Base-by-base conservation (phyloP, 2,797 vertebrate species). In the Microcaecilia unicolor region DNA sequence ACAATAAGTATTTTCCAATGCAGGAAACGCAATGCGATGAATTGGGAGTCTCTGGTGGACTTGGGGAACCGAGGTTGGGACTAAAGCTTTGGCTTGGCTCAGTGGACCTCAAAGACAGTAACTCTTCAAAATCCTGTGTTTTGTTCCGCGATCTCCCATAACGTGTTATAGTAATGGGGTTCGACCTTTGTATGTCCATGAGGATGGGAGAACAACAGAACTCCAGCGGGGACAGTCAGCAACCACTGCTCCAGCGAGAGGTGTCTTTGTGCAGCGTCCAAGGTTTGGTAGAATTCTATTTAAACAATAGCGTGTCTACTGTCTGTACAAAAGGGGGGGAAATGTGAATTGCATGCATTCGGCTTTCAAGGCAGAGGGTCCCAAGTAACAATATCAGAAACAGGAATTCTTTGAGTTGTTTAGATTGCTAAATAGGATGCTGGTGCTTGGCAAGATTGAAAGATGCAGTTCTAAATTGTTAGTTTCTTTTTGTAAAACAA, bases 151-250 rank as follows among this genome's bases (percentile, higher is more conserved):
- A 86, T 89, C 93, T 86, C 82, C 93, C 95, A 97, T 98, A 92
- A 69, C 92, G 90, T 74, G 92, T 85, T 86, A 98, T 99, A 74
- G 90, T 89, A 84, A 99, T 99, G 68, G 96, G 95, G 88, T 87
- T 92, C 69, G 96, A 99, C 81, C 96, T 93, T 87, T 93, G 96
- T 93, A 98, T 93, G 95, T 95, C 98, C 95, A 98, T 99, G 89
- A 84, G 92, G 90, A 89, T 91, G 64, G 70, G 83, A 76, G 78
- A 51, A 70, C 55, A 53, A 57, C 63, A 61, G 48, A 58, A 62
- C 50, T 43, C 62, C 36, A 60, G 41, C 37, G n/a, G 67, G 56
- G 48, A 59, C 31, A 6, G 15, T 5, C 16, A 10, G 50, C 56
- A 48, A 58, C 48, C 54, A 33, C 61, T 41, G 61, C 58, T 25